Evolutionary conservation across 1,140 invertebrate genomes (phyloP).

Genomic region (Bombus difficillimus): DNA sequence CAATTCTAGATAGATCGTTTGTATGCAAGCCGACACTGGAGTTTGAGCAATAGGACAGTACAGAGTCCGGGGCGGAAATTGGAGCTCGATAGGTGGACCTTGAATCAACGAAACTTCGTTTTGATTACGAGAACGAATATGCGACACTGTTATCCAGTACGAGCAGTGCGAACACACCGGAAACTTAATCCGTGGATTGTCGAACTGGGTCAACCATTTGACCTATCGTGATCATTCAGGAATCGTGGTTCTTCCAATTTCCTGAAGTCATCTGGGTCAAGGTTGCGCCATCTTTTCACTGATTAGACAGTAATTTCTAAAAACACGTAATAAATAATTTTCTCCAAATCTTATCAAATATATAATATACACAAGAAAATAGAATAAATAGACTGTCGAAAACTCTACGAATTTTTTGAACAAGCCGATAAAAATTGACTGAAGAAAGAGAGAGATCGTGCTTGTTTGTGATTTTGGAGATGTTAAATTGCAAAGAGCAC

Average conservation of each 20-base stretch:
- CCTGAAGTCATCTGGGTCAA: slow-evolving; percentile 36
- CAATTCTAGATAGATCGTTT: not conserved
- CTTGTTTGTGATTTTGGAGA: not conserved
- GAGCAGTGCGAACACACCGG: slow-evolving; percentile 14
- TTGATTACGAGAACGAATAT: slow-evolving; percentile 33
- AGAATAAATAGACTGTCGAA: not conserved
- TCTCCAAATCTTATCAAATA: no score
- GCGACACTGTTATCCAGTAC: slow-evolving; percentile 7
- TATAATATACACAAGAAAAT: no score
- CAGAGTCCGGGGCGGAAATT: not conserved
- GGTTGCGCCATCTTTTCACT: slow-evolving; percentile 10
- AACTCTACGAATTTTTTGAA: no score
- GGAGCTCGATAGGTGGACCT: slow-evolving; percentile 3
- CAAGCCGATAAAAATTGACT: not conserved
- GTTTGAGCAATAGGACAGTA: not conserved
- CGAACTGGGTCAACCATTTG: slow-evolving; percentile 50
- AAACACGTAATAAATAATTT: no score
- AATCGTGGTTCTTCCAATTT: slow-evolving; percentile 41
- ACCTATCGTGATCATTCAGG: slow-evolving; percentile 33
- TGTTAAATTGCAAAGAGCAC: not conserved
- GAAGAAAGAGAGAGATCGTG: not conserved
- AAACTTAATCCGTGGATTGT: slow-evolving; percentile 48
- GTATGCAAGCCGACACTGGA: not conserved
- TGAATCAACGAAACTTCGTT: slow-evolving; percentile 38
- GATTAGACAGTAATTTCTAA: not conserved